These are phyloP conservation scores for Pachyseris speciosa DNA, from an alignment of 64 coral and sea anemone species.

Conservation along the genomic window DNA sequence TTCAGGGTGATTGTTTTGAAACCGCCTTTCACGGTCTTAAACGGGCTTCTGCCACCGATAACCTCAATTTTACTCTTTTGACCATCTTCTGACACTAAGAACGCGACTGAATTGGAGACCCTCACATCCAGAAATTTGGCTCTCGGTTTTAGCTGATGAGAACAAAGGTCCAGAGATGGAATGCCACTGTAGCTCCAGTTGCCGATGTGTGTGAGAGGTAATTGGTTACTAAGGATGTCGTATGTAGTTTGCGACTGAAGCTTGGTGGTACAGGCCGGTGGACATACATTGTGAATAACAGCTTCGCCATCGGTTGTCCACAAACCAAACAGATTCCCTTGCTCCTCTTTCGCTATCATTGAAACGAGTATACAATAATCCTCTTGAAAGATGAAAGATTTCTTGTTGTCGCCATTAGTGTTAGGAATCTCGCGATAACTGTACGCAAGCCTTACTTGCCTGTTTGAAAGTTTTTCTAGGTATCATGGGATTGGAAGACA, in stretches of 20 bases:
- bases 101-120: background rate
- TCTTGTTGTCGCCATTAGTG: background rate
- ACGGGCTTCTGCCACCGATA: background rate
- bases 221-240: background rate
- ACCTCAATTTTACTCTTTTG: background rate
- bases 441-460: too few species aligned
- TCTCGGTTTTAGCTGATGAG: background rate
- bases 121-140: background rate
- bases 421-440: too few species aligned
- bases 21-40: background rate
- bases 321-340: conserved; percentile 69
- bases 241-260: background rate
- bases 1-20: background rate
- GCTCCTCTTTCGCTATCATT: background rate
- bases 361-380: conserved; percentile 11
- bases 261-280: background rate
- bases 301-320: conserved; percentile 76
- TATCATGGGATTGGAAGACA: too few species aligned
- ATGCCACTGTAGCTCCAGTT: background rate
- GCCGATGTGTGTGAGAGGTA: background rate
- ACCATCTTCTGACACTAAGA: background rate
- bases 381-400: background rate
- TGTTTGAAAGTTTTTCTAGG: too few species aligned
- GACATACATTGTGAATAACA: conserved; percentile 55
- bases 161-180: background rate